phyloP scores from a whole-genome alignment of 2,113 vertebrate species.

The Eurystomus gularis region DNA sequence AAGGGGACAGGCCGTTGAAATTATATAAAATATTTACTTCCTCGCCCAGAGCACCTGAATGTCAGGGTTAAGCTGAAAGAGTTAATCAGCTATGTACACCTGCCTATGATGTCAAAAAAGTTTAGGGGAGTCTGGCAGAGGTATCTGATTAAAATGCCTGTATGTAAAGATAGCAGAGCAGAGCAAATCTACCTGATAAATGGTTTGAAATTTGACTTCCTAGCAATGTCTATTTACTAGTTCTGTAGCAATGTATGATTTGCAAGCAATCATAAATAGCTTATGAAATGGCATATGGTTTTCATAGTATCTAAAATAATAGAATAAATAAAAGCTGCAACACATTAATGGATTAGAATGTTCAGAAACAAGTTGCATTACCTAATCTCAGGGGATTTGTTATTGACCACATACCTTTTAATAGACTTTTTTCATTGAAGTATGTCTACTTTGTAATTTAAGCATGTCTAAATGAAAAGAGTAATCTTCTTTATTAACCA shows the following conservation, averaged over 20 bases:
- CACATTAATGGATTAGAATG: not conserved
- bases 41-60: not conserved
- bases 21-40: not conserved
- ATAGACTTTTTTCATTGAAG: not conserved
- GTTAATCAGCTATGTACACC: not conserved
- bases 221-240: not conserved
- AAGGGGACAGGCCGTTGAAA: not conserved
- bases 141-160: not conserved
- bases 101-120: not conserved
- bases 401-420: not conserved
- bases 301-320: not conserved
- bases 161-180: not conserved
- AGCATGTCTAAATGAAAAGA: not conserved
- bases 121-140: not conserved
- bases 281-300: not conserved
- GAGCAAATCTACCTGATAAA: not conserved
- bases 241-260: not conserved
- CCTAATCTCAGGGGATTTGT: rapidly evolving
- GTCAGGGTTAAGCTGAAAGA: not conserved
- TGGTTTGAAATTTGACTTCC: not conserved
- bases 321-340: not conserved
- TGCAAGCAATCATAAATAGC: not conserved
- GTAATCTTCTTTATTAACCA: not conserved
- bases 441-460: not conserved
- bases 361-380: not conserved